Percentiles rank a stretch among this genome's conserved stretches.
Evolutionary conservation across 2,797 vertebrate species (phyloP).

Genomic region (Rhabdomys pumilio): DNA sequence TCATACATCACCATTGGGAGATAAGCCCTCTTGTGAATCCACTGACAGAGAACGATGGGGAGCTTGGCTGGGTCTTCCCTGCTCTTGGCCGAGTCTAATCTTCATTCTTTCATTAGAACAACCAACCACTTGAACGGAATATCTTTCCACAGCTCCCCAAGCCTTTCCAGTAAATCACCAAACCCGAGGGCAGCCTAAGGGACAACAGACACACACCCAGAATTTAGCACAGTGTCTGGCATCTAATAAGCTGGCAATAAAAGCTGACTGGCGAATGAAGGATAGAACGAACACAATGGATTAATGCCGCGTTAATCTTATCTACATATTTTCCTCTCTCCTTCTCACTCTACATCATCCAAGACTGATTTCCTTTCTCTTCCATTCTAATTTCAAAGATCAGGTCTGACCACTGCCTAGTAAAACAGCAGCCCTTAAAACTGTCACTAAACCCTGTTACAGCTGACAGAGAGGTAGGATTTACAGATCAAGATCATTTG

Average conservation of each 20-base stretch:
- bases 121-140: neutral
- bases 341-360: neutral
- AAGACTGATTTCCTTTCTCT: neutral
- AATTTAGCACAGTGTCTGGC: neutral
- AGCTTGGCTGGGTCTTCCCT: slow-evolving; percentile 1
- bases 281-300: neutral
- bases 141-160: neutral
- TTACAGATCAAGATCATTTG: slow-evolving; percentile 69
- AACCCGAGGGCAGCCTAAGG: neutral
- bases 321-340: neutral
- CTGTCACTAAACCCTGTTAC: slow-evolving; percentile 61
- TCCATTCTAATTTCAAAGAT: slow-evolving; percentile 62
- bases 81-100: neutral
- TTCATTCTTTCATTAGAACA: slow-evolving; percentile 10
- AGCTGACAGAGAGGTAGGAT: slow-evolving; percentile 58
- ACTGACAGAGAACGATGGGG: neutral
- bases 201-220: neutral
- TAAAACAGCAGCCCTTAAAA: slow-evolving; percentile 71
- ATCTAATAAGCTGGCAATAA: neutral
- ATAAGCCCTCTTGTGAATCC: neutral
- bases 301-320: neutral
- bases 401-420: slow-evolving; percentile 16
- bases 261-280: neutral
- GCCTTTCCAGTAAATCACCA: slow-evolving; percentile 16
- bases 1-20: neutral